Evolutionary conservation across 2,113 vertebrate species (phyloP).

Genomic region (Hyla sarda): DNA sequence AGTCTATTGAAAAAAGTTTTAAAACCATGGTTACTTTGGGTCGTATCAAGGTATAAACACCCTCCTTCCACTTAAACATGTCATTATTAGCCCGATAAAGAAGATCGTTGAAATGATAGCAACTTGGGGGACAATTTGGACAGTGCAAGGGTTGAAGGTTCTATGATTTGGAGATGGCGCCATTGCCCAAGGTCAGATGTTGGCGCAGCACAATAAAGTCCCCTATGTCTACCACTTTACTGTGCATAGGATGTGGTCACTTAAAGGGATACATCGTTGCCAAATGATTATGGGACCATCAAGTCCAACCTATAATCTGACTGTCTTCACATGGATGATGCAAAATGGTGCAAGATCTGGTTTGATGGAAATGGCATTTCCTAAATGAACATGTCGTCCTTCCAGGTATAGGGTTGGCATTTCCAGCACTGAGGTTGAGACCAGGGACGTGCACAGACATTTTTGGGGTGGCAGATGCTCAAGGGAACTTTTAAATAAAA

Average conservation of each 20-base stretch:
- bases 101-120: not conserved
- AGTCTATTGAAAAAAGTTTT: not conserved
- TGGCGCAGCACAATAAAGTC: not conserved
- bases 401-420: not conserved
- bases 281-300: too few species aligned
- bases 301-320: too few species aligned
- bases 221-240: not conserved
- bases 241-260: not conserved
- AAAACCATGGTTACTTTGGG: not conserved
- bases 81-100: not conserved
- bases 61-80: not conserved
- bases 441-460: too few species aligned
- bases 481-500: too few species aligned
- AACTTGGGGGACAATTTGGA: not conserved
- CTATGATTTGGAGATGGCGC: not conserved
- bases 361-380: not conserved
- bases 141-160: not conserved
- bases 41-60: not conserved
- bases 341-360: not conserved
- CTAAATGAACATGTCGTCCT: not conserved
- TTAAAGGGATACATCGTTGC: not conserved
- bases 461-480: too few species aligned
- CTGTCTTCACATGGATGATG: not conserved
- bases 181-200: not conserved
- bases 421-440: not conserved